Evolutionary conservation across 2,888 invertebrate genomes (phyloP), one percentile per base, ranked within the genome.

Genomic region (Octodonta nipae): DNA sequence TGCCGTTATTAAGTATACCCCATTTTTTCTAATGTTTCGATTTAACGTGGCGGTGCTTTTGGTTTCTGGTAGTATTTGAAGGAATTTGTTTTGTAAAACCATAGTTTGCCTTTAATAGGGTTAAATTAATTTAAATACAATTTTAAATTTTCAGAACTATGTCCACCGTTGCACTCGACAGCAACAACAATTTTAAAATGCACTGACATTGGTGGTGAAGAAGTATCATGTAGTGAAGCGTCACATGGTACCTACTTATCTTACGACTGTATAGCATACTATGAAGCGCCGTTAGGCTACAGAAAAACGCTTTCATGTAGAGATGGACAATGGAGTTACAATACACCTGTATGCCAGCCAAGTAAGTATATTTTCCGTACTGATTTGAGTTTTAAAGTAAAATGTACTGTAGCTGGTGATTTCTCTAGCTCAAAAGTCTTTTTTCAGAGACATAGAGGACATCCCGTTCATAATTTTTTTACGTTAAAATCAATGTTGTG

Each of bases 311-410:
- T 40, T 5, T 33, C 36, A n/a, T 42, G 42, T 30, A 13, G 25
- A 7, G 35, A 27, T 11, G 42, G 42, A 6, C 15, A 28, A 2
- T 42, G 42, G 42, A 37, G 38, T 13, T 42, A 35, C 14, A 36
- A 37, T 12, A 36, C 36, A 27, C 42, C 42, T 6, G 34, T 42
- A 7, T 42, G 42, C 20, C 42, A 42, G 33, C 42, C 42, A 30
- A 37, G 42, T 42, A 30, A 31, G 30, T 15, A 10, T 8, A 2
- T 10, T 13, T 24, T 16, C 3, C 13, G n/a, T 25, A 22, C 15
- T n/a, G n/a, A n/a, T n/a, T n/a, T n/a, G n/a, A n/a, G n/a, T n/a
- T n/a, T n/a, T n/a, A n/a, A n/a, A n/a, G n/a, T n/a, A n/a, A n/a
- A n/a, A n/a, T n/a, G n/a, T n/a, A n/a, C n/a, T n/a, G n/a, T n/a